A percentile compares a stretch with the other conserved stretches of the same genome.
phyloP scores from a whole-genome alignment of 1,140 invertebrate species.

The Caenorhabditis remanei region DNA sequence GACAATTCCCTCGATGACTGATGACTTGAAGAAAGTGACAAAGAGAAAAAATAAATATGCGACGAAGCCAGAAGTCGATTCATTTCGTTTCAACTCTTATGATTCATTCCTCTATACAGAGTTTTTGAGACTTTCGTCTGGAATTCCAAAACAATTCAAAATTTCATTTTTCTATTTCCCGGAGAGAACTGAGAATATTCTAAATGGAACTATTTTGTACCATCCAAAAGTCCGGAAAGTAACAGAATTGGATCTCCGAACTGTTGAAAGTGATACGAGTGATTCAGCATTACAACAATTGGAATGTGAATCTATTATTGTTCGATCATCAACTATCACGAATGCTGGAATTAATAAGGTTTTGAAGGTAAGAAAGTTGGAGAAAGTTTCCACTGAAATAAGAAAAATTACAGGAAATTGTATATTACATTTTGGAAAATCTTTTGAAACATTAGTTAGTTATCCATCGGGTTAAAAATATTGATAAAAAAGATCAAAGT shows the following conservation, averaged over 20 bases:
- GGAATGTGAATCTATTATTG: slow-evolving; percentile 22
- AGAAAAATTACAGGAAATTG: not conserved
- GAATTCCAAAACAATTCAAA: slow-evolving; percentile 20
- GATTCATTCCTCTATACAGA: slow-evolving; percentile 11
- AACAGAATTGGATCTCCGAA: slow-evolving; percentile 16
- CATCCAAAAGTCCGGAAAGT: slow-evolving; percentile 14
- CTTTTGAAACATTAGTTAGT: too few relatives aligned
- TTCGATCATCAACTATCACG: slow-evolving; percentile 8
- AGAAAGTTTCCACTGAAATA: not conserved
- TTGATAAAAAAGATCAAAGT: too few relatives aligned
- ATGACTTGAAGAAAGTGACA: slow-evolving; percentile 26
- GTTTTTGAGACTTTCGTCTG: slow-evolving; percentile 6
- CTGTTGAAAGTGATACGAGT: slow-evolving; percentile 24
- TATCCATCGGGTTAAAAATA: too few relatives aligned
- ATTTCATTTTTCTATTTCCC: slow-evolving; percentile 34
- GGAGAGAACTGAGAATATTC: not conserved
- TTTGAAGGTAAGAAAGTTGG: not conserved
- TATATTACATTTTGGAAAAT: too few relatives aligned
- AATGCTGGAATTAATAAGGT: slow-evolving; percentile 26
- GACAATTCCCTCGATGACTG: slow-evolving; percentile 17
- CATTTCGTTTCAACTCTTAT: slow-evolving; percentile 45
- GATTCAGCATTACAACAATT: not conserved
- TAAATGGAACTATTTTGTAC: slow-evolving; percentile 13
- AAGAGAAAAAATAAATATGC: slow-evolving; percentile 13
- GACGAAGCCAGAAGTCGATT: not conserved